These are phyloP conservation scores for Cynopterus sphinx DNA, from an alignment of 2,797 vertebrate genomes.

Conservation along the genomic window DNA sequence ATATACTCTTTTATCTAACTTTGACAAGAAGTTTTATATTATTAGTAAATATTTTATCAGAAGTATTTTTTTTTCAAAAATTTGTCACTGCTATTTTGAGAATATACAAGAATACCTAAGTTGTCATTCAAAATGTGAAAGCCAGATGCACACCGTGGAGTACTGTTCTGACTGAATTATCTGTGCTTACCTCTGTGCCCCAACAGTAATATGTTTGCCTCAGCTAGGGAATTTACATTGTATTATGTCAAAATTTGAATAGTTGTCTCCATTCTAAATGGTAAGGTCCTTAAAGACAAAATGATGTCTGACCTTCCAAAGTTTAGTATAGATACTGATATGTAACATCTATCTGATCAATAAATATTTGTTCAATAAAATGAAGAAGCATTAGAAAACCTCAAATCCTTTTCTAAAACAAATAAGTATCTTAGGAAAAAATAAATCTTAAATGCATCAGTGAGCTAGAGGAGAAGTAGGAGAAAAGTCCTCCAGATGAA, in stretches of 20 bases:
- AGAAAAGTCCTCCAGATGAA: neutral
- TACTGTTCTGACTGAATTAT: neutral
- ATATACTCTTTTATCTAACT: neutral
- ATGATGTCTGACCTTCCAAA: neutral
- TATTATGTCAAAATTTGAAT: neutral
- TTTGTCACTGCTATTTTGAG: neutral
- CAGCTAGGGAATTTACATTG: neutral
- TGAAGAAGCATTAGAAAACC: neutral
- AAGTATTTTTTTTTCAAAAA: neutral
- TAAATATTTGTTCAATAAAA: neutral
- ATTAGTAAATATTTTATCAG: neutral
- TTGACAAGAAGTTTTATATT: neutral
- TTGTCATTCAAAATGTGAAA: neutral
- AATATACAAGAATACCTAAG: neutral
- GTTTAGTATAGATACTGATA: neutral
- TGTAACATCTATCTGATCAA: neutral
- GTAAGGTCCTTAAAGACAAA: neutral
- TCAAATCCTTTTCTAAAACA: neutral
- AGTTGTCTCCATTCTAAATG: neutral
- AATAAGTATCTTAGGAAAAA: neutral
- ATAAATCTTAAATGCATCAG: neutral
- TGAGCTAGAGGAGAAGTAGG: neutral
- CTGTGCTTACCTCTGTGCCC: neutral
- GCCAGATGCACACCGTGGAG: too few species aligned
- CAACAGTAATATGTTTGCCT: neutral